A percentile compares a stretch with the other conserved stretches of the same genome.
Conservation (phyloP, 2,888 invertebrate genomes). For the Himalopsyche kuldschensis region DNA sequence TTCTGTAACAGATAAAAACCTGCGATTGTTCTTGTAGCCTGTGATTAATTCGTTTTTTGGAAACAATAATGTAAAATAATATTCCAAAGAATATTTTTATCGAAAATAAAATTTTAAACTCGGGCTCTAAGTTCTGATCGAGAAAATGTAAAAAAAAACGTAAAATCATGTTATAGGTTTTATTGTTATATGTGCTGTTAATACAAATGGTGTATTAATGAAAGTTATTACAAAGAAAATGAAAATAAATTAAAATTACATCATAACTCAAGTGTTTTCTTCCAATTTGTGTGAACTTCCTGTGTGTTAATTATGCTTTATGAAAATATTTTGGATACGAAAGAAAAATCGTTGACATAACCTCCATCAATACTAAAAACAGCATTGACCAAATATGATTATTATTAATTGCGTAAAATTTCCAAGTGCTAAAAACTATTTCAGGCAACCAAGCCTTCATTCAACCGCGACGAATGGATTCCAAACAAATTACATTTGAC, state of each 20-base stretch:
- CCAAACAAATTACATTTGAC: no score
- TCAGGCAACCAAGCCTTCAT: no score
- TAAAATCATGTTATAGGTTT: conserved; percentile 16
- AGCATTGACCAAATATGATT: no score
- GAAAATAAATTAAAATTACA: background rate
- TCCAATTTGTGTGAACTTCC: no score
- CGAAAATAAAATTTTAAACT: background rate
- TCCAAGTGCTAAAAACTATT: no score
- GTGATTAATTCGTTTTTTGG: background rate
- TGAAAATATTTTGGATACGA: no score
- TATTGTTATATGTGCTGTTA: conserved; percentile 19
- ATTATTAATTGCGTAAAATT: no score
- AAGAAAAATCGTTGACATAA: no score
- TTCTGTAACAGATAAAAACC: conserved; percentile 9
- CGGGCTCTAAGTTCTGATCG: background rate
- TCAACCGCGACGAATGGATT: no score
- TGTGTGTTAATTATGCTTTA: no score
- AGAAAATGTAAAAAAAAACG: conserved; percentile 14
- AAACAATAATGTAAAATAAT: background rate
- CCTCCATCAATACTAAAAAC: no score
- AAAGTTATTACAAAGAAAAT: conserved; percentile 16
- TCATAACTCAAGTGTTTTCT: no score
- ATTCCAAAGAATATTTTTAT: background rate
- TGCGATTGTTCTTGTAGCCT: background rate
- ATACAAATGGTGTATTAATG: conserved; percentile 5